A percentile compares a stretch with the other conserved stretches of the same genome.
phyloP scores from a whole-genome alignment of 2,888 invertebrate species.

The Achlya flavicornis region DNA sequence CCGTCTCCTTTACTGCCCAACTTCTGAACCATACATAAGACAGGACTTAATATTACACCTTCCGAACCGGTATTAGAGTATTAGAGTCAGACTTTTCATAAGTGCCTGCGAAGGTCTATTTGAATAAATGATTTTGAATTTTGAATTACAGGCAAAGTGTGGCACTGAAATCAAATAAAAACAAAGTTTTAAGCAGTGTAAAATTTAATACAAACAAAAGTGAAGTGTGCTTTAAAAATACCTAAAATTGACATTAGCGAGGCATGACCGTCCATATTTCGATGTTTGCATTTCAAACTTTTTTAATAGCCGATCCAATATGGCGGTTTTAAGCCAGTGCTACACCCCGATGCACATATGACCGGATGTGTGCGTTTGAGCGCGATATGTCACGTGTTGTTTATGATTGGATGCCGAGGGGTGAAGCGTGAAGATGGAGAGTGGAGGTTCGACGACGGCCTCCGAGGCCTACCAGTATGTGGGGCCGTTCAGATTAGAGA shows the following conservation, averaged over 20 bases:
- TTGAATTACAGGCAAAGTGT: background rate
- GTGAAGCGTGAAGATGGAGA: conserved; percentile 68
- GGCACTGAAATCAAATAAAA: background rate
- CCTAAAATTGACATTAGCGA: background rate
- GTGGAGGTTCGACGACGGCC: conserved; percentile 61
- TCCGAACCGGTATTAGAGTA: too few relatives aligned
- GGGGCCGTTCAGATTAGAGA: conserved; percentile 99
- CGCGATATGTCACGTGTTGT: conserved; percentile 3
- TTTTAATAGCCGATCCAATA: background rate
- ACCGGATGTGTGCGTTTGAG: background rate
- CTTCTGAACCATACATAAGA: too few relatives aligned
- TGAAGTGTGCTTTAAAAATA: background rate
- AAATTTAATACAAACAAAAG: background rate
- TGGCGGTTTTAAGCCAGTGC: conserved; percentile 5
- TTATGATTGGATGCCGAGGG: conserved; percentile 30
- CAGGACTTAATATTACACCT: too few relatives aligned
- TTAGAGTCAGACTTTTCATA: too few relatives aligned
- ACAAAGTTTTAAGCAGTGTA: background rate
- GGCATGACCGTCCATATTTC: conserved; percentile 3
- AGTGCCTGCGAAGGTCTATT: too few relatives aligned
- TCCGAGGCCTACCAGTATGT: conserved; percentile 94
- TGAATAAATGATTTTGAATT: too few relatives aligned
- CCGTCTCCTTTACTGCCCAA: too few relatives aligned
- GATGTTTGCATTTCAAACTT: background rate
- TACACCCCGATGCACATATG: background rate